A percentile compares a stretch with the other conserved stretches of the same genome.
Evolutionary conservation across 2,113 vertebrate species (phyloP).

Genomic region (Drymodes brunneopygia): DNA sequence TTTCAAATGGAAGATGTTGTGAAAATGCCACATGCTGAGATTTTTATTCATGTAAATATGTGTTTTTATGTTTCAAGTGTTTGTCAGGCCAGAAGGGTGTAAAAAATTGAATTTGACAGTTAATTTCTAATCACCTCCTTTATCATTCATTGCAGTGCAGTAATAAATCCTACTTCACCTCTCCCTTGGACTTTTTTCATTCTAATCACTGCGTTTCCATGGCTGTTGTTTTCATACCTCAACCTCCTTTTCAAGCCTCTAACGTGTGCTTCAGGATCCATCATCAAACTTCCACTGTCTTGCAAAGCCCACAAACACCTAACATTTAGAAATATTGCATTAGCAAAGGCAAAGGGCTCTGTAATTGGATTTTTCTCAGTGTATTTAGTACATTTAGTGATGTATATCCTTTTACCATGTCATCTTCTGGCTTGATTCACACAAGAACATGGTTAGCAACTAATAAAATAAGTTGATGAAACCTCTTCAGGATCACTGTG

Average conservation of each 20-base stretch:
- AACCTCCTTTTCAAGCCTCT: background rate
- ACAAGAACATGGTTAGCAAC: background rate
- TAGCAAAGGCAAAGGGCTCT: background rate
- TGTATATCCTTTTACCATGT: background rate
- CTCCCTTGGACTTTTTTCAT: background rate
- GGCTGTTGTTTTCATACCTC: background rate
- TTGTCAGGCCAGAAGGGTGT: background rate
- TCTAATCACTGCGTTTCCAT: background rate
- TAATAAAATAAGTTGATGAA: background rate
- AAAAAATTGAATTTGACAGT: constrained; percentile 24
- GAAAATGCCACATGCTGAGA: background rate
- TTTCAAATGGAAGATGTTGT: background rate
- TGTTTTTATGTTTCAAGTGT: background rate
- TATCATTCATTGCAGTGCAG: background rate
- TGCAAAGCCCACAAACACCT: background rate
- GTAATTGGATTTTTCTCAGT: background rate
- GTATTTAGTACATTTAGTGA: background rate
- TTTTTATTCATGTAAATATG: background rate
- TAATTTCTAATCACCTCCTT: constrained; percentile 45
- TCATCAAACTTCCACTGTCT: background rate
- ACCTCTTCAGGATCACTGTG: background rate
- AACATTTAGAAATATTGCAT: background rate
- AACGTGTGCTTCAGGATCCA: background rate
- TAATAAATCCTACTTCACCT: constrained; percentile 16
- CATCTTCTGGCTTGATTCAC: background rate